These are phyloP conservation scores for Pyrocephalus nanus DNA, from an alignment of 2,797 vertebrate genomes.

Conservation along the genomic window DNA sequence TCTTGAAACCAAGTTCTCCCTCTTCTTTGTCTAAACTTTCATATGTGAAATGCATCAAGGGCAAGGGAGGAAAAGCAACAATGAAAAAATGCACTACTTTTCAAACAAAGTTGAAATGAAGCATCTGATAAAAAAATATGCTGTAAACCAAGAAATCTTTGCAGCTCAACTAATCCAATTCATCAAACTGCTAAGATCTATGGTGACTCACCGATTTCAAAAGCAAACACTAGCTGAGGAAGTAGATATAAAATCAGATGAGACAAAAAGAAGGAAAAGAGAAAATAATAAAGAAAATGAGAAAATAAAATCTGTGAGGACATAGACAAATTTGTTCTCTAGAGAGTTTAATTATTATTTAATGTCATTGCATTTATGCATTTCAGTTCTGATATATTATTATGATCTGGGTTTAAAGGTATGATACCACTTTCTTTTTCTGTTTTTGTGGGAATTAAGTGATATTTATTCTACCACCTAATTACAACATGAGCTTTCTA, in stretches of 20 bases:
- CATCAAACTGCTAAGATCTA: background rate
- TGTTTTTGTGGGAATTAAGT: background rate
- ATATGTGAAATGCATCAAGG: background rate
- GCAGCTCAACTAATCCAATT: background rate
- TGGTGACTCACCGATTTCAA: background rate
- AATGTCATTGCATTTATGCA: background rate
- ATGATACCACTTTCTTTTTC: background rate
- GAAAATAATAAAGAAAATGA: background rate
- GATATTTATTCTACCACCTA: background rate
- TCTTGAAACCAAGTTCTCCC: background rate
- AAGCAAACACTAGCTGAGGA: background rate
- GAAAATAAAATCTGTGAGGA: background rate
- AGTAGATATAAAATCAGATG: background rate
- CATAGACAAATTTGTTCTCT: background rate
- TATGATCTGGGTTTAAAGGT: background rate
- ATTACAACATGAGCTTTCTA: background rate
- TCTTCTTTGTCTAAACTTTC: background rate
- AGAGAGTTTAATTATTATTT: background rate
- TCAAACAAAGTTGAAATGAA: background rate
- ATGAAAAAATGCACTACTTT: background rate
- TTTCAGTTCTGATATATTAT: background rate
- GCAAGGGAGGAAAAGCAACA: accelerated
- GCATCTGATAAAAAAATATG: background rate
- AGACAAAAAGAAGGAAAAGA: background rate
- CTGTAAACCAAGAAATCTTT: background rate